phyloP scores from a whole-genome alignment of 2,888 invertebrate species.

The Drosophila paracracens region DNA sequence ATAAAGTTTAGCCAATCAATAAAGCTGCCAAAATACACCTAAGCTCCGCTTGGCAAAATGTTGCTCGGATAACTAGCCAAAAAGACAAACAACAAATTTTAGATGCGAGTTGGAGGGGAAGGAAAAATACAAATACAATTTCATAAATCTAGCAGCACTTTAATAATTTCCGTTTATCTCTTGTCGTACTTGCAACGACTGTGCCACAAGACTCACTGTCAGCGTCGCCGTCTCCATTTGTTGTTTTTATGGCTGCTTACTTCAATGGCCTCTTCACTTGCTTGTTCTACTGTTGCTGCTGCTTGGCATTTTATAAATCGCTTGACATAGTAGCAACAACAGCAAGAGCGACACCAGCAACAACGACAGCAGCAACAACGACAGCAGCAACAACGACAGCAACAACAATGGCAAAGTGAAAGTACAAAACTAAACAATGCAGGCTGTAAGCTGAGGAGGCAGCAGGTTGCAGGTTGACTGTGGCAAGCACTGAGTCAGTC shows the following conservation, averaged over 20 bases:
- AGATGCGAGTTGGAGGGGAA: conserved; percentile 23
- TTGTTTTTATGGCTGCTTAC: conserved; percentile 61
- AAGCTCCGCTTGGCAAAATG: conserved; percentile 12
- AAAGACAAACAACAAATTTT: conserved; percentile 34
- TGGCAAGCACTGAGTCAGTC: conserved; percentile 32
- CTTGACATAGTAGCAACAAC: conserved; percentile 70
- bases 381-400: background rate
- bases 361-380: conserved; percentile 19
- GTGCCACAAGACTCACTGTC: conserved; percentile 46
- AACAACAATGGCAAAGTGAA: conserved; percentile 49
- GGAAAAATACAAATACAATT: conserved; percentile 62
- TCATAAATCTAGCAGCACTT: conserved; percentile 80
- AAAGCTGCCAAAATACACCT: conserved; percentile 24
- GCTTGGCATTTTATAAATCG: conserved; percentile 77
- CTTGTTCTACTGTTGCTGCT: conserved; percentile 28
- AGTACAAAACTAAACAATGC: conserved; percentile 63
- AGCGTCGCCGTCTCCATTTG: conserved; percentile 36
- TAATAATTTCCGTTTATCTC: conserved; percentile 80
- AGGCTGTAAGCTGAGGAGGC: conserved; percentile 32
- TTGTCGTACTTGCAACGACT: conserved; percentile 62
- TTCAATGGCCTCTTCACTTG: conserved; percentile 47
- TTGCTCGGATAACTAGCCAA: conserved; percentile 44
- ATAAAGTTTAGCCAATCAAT: conserved; percentile 39
- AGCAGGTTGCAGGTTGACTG: conserved; percentile 9
- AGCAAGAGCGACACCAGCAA: conserved; percentile 35